phyloP scores from a whole-genome alignment of 2,113 vertebrate genomes.

The Nanorana parkeri region DNA sequence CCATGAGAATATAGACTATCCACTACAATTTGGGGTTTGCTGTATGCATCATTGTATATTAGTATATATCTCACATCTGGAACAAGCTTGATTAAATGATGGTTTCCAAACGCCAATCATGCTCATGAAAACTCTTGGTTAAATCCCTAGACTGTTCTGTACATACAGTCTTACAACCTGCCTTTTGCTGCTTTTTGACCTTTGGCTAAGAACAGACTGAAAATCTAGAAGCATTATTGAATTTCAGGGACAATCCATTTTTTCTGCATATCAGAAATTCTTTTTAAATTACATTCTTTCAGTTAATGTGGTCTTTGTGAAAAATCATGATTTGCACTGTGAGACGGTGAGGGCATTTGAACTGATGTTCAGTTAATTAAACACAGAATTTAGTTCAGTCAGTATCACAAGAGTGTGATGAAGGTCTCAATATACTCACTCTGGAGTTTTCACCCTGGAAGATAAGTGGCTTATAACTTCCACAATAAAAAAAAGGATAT shows the following conservation, averaged over 20 bases:
- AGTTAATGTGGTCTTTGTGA: constrained; percentile 34
- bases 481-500: too few relatives aligned
- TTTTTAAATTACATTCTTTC: constrained; percentile 45
- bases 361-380: background rate
- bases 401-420: background rate
- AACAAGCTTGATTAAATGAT: too few relatives aligned
- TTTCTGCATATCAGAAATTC: constrained; percentile 40
- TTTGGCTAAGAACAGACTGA: constrained; percentile 14
- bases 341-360: background rate
- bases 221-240: constrained; percentile 19
- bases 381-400: background rate
- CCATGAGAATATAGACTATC: too few relatives aligned
- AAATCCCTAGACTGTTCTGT: too few relatives aligned
- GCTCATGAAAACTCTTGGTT: too few relatives aligned
- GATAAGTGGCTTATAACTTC: too few relatives aligned
- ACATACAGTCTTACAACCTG: background rate
- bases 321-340: background rate
- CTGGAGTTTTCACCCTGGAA: too few relatives aligned
- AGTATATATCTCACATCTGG: too few relatives aligned
- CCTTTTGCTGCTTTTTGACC: background rate
- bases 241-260: constrained; percentile 42
- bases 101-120: too few relatives aligned
- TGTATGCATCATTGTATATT: too few relatives aligned
- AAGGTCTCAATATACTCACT: background rate
- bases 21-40: too few relatives aligned